Evolutionary conservation across 2,888 invertebrate genomes (phyloP).

Genomic region (Melitaea athalia): DNA sequence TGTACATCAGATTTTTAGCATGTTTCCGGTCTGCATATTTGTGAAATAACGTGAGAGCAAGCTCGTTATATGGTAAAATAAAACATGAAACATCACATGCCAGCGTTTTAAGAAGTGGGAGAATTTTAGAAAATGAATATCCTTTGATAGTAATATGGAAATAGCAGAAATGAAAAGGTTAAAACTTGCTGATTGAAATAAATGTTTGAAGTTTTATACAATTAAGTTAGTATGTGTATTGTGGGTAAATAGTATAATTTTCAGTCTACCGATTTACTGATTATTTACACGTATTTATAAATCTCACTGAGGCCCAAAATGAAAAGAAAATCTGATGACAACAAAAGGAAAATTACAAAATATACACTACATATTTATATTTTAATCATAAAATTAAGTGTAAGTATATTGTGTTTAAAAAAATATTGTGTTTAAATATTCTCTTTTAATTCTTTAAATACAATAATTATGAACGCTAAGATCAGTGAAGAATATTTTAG

Average conservation of each 20-base stretch:
- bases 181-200: too few relatives aligned
- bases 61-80: background rate
- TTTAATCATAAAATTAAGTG: too few relatives aligned
- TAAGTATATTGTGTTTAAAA: too few relatives aligned
- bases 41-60: constrained; percentile 2
- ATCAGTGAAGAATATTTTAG: constrained; percentile 20
- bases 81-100: background rate
- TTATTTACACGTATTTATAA: constrained; percentile 51
- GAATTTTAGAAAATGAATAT: background rate
- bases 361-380: too few relatives aligned
- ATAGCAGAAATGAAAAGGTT: too few relatives aligned
- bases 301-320: background rate
- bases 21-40: constrained; percentile 17
- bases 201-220: too few relatives aligned
- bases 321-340: too few relatives aligned
- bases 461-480: constrained; percentile 3
- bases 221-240: background rate
- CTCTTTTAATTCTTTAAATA: background rate
- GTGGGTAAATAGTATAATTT: constrained; percentile 7
- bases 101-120: background rate
- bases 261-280: constrained; percentile 30
- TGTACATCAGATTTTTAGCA: constrained; percentile 3
- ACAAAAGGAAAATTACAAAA: too few relatives aligned
- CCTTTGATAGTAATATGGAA: background rate
- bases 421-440: background rate